Base-by-base conservation (phyloP, 2,113 vertebrate species). In the Megaleporinus macrocephalus region DNA sequence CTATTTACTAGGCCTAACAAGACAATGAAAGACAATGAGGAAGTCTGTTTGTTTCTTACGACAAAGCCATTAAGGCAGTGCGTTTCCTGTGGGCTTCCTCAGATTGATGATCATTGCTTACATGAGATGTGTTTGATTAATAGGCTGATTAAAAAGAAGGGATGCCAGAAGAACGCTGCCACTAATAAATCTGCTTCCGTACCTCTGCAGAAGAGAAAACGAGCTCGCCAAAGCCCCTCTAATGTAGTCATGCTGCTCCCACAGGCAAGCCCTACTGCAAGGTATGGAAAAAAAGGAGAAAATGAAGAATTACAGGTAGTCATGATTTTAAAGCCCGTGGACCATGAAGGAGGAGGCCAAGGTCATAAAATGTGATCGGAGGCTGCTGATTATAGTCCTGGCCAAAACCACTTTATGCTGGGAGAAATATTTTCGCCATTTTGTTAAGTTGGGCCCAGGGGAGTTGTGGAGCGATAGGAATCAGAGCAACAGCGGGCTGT, bases 111-210 rank as follows among this genome's bases (percentile, higher is more conserved):
- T 79, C 65, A 59, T 78, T 66, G 65, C 81, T 84, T 77, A 82
- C 83, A 80, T 71, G 80, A 76, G 80, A 82, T 84, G 73, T 27
- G 47, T 79, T 83, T 86, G 87, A 84, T 86, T 86, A 83, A 88
- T 86, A 74, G 62, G 63, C 73, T 83, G 87, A 88, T 84, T 82
- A 84, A 82, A 84, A 79, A 82, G 55, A 79, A 82, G 66, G 74
- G 79, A 82, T 83, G 84, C 85, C 83, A 57, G 55, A 57, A 14
- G 81, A 82, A 81, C 36, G 62, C 63, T 68, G 70, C 73, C 24
- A n/a, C 70, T 63, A 81, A 86, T 88, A 73, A 80, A 88, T 86
- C 74, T 75, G 59, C 68, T 74, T 80, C 62, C 33, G 63, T 29
- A 75, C 69, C 73, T 76, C 73, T 77, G 59, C 55, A 68, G 80